Base-by-base conservation (phyloP, 2,888 invertebrate species). In the Dorcus parallelipipedus region DNA sequence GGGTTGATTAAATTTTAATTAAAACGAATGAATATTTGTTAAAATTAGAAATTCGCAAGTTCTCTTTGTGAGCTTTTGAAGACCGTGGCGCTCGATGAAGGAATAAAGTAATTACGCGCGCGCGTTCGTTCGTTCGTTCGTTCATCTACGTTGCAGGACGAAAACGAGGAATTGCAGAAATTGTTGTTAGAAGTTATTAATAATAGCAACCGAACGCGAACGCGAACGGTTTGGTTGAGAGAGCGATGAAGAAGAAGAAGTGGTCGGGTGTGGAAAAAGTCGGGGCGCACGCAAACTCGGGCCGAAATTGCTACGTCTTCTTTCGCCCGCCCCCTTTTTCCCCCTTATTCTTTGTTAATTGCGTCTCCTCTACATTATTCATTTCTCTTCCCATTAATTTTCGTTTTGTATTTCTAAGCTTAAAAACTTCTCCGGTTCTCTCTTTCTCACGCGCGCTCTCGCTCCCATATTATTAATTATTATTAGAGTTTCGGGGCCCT, bases 1-100 rank as follows among this genome's bases (percentile, higher is more conserved):
- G 70, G 71, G 71, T 76, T 77, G 78, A 78, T 78, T 78, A 78
- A 77, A 78, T 76, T 76, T 78, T 78, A 78, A 78, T 78, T 73
- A 76, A 75, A 77, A 78, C 73, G 76, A 76, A 78, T 77, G 77
- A 76, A 76, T 76, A 76, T 77, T 78, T 75, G 77, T 76, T 76
- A 74, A 75, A 77, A 77, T 76, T 76, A 75, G 76, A 75, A 76
- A 75, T 75, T 71, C 72, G 69, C 72, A 70, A 71, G 67, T 69
- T 69, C 67, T 49, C 54, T 49, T 53, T 58, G 49, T 52, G 41
- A 49, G 10, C 41, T 43, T 54, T 56, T 51, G 56, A 56, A 56
- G 51, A 56, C 45, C 56, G 50, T 39, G 49, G 14, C 38, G n/a
- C 14, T 14, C n/a, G 49, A n/a, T 9, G 10, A 17, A 47, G 47